These are phyloP conservation scores for Limnephilus auricula DNA, from an alignment of 2,888 invertebrate species.

Conservation along the genomic window DNA sequence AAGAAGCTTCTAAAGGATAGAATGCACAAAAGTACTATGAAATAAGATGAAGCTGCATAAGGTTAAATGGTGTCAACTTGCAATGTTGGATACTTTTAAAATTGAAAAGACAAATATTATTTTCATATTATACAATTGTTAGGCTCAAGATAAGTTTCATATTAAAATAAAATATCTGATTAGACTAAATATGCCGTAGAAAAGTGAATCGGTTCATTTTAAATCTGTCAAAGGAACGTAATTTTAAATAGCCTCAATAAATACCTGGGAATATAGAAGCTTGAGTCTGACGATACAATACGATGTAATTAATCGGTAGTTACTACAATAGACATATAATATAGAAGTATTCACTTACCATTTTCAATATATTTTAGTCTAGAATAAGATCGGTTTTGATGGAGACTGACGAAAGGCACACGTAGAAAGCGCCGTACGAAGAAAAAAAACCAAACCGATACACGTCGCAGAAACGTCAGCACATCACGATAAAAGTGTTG, in stretches of 20 bases:
- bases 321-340: conserved; percentile 29
- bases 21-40: background rate
- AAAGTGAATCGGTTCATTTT: background rate
- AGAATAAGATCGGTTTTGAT: conserved; percentile 28
- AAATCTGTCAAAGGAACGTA: conserved; percentile 27
- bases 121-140: background rate
- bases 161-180: background rate
- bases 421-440: conserved; percentile 48
- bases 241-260: conserved; percentile 23
- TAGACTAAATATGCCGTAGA: background rate
- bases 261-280: conserved; percentile 37
- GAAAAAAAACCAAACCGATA: conserved; percentile 53
- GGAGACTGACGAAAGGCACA: conserved; percentile 55
- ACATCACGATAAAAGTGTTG: conserved; percentile 55
- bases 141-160: background rate
- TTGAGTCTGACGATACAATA: background rate
- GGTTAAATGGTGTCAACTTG: background rate
- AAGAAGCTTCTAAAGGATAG: background rate
- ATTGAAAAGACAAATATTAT: background rate
- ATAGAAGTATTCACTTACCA: conserved; percentile 53
- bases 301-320: background rate
- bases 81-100: background rate
- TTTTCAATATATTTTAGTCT: conserved; percentile 43
- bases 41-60: background rate
- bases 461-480: conserved; percentile 64